Percentiles rank a stretch among this genome's conserved stretches.
Evolutionary conservation across 2,888 invertebrate genomes (phyloP).

Genomic region (Tipula helvola): DNA sequence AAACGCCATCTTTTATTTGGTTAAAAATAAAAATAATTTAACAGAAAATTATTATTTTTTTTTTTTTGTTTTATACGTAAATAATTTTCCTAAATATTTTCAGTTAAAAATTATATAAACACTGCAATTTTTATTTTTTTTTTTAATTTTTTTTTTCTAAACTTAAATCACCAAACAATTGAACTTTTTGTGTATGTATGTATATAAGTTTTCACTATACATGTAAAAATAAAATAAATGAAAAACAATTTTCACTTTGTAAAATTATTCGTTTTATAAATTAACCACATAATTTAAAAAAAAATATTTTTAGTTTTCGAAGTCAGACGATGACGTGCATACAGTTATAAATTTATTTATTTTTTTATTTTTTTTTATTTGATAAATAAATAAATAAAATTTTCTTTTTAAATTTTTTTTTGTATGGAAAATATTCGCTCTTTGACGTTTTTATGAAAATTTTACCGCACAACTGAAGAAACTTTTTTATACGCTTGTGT

Average conservation of each 20-base stretch:
- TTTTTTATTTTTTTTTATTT: neutral
- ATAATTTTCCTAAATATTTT: neutral
- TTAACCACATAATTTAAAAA: neutral
- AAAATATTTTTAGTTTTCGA: neutral
- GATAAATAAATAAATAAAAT: neutral
- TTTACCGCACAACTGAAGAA: neutral
- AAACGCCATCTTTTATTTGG: constrained; percentile 4
- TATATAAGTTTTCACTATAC: neutral
- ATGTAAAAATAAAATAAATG: neutral
- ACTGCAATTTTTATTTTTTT: neutral
- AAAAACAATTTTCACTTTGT: neutral
- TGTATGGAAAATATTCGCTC: neutral
- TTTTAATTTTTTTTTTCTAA: neutral
- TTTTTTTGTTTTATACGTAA: neutral
- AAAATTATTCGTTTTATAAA: neutral
- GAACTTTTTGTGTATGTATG: neutral
- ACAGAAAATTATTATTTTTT: neutral
- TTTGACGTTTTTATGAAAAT: neutral
- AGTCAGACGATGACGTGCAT: neutral
- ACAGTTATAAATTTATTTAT: neutral
- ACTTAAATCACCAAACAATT: neutral
- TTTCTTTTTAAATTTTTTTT: neutral
- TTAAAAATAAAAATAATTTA: neutral
- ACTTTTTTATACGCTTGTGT: neutral
- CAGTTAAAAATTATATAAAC: neutral